phyloP scores from a whole-genome alignment of 2,113 vertebrate species.

The Poicephalus gulielmi region DNA sequence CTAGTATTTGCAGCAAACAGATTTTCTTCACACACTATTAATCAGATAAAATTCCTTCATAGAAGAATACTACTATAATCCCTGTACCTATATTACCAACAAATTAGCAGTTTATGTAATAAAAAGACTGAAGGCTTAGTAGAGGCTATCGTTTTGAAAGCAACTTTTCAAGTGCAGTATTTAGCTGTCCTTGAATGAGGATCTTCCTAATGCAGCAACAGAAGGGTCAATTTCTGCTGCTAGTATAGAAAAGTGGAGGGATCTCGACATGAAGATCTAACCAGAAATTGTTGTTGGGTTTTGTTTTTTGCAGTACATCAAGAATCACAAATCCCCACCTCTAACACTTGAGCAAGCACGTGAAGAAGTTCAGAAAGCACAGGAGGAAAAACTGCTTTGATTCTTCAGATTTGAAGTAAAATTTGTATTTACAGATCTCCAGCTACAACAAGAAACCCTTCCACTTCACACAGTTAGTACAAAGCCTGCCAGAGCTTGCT shows the following conservation, averaged over 20 bases:
- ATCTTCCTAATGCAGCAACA: not conserved
- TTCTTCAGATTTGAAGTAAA: not conserved
- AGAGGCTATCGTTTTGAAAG: not conserved
- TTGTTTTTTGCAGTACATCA: slow-evolving; percentile 76
- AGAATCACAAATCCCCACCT: slow-evolving; percentile 69
- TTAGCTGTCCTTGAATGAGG: not conserved
- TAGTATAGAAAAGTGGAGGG: not conserved
- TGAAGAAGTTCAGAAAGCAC: slow-evolving; percentile 71
- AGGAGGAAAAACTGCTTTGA: slow-evolving; percentile 26
- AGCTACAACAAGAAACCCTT: not conserved
- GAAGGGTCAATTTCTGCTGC: not conserved
- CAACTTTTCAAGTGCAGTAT: not conserved
- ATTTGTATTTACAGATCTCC: not conserved
- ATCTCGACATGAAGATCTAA: not conserved
- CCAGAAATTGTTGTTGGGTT: not conserved
- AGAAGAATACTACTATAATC: not conserved
- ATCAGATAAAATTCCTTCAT: not conserved
- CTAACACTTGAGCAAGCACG: slow-evolving; percentile 72
- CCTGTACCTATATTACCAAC: not conserved
- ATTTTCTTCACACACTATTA: not conserved
- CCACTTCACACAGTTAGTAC: not conserved
- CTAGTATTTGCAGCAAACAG: not conserved
- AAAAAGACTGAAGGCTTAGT: no score
- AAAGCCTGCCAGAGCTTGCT: not conserved
- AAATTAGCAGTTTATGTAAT: not conserved